Percentiles rank a stretch among this genome's conserved stretches.
These are phyloP conservation scores for Tichodroma muraria DNA, from an alignment of 2,113 vertebrate genomes.

Conservation along the genomic window DNA sequence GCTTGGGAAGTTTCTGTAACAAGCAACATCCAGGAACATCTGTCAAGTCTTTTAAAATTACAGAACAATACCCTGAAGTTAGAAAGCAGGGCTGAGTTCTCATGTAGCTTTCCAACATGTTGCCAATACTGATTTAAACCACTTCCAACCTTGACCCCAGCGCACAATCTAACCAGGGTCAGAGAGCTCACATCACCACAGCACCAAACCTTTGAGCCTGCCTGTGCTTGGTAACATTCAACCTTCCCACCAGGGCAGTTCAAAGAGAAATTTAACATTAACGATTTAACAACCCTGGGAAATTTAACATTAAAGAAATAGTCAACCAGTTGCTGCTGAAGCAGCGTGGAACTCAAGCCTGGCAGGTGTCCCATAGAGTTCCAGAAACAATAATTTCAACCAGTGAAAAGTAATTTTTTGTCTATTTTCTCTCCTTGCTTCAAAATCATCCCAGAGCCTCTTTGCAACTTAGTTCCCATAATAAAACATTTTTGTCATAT, in stretches of 20 bases:
- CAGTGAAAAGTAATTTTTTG: not conserved
- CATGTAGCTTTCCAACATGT: not conserved
- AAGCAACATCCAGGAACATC: not conserved
- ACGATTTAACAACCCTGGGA: not conserved
- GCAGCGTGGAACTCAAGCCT: not conserved
- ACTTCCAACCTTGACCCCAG: not conserved
- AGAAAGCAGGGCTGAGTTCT: not conserved
- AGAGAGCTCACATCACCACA: not conserved
- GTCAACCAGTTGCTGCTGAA: not conserved
- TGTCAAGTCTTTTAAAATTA: not conserved
- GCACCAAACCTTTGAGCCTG: not conserved
- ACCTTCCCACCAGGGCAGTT: not conserved
- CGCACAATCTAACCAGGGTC: no score
- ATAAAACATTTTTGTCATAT: not conserved
- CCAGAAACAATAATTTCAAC: not conserved
- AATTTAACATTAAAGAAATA: not conserved
- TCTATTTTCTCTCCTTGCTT: not conserved
- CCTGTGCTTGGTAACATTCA: not conserved
- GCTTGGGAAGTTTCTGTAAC: not conserved
- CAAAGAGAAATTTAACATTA: not conserved
- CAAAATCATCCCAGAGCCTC: not conserved
- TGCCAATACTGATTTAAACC: not conserved
- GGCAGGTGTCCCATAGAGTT: not conserved
- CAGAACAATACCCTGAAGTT: not conserved
- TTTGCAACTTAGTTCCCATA: not conserved